Percentiles rank a stretch among this genome's conserved stretches.
Conservation (phyloP, 2,113 vertebrate genomes). For the Mohoua ochrocephala region DNA sequence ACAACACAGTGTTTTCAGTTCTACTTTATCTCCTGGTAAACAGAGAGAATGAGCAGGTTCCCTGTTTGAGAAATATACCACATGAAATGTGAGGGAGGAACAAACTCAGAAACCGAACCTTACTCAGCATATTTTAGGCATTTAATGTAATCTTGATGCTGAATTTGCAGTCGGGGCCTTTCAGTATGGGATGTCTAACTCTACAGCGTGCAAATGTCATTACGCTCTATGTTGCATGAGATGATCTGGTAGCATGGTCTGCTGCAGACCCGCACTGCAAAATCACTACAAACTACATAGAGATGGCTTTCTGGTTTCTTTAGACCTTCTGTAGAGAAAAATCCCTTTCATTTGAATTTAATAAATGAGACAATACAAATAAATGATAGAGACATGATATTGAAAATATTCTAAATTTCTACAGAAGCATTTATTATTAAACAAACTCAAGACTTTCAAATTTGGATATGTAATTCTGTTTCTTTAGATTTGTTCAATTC, state of each 20-base stretch:
- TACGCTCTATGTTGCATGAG: background rate
- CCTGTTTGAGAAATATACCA: background rate
- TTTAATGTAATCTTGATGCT: background rate
- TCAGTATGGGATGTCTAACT: background rate
- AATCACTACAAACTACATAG: background rate
- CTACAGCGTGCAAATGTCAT: background rate
- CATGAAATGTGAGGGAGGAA: background rate
- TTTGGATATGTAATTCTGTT: background rate
- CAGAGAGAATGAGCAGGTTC: background rate
- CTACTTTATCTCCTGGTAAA: conserved; percentile 3
- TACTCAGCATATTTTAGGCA: background rate
- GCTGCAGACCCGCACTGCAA: background rate
- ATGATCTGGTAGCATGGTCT: background rate
- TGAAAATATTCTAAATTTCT: background rate
- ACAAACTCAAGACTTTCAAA: background rate
- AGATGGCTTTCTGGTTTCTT: background rate
- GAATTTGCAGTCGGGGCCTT: background rate
- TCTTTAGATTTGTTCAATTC: background rate
- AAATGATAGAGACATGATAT: background rate
- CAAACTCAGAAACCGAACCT: background rate
- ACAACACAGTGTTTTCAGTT: background rate
- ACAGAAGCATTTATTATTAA: background rate
- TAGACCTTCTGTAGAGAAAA: background rate
- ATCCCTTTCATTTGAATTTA: background rate
- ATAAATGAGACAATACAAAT: background rate